Base-by-base conservation (phyloP, 2,113 vertebrate species). In the Festucalex cinctus region DNA sequence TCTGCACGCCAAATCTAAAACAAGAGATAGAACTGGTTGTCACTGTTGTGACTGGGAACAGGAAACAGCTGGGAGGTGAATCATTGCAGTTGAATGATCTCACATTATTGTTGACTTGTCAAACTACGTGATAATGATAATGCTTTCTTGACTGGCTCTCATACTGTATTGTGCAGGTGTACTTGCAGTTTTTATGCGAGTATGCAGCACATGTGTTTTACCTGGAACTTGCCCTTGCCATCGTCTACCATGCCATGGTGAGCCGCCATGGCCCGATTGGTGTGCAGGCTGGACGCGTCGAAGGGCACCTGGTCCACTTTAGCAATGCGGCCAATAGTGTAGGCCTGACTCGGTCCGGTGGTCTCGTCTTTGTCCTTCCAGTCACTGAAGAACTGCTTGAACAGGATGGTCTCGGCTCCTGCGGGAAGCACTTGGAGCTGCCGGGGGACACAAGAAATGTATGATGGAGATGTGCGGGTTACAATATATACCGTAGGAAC, bases 221-320 rank as follows among this genome's bases (percentile, higher is more conserved):
- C 92, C 92, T 93, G 68, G 36, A 93, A 68, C 6, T 91, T 91
- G 48, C 92, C 92, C 9, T 88, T 87, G 70, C 92, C 92, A 7
- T 93, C 89, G 1, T 93, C 92, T 78, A 93, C 92, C 92, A 93
- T 92, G 79, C 88, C 88, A 0, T 93, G 91, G 65, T 93, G 92
- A 1, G 92, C 92, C 1, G 92, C 92, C 92, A 93, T 93, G 75
- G 78, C 54, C 36, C 78, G 81, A 76, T 91, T 90, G 36, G 82
- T 63, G 83, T 93, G 91, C 44, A 93, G 85, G 26, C 63, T 73
- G 63, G 90, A 85, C 75, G 90, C 89, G 22, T 93, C 91, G 17
- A 93, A 93, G 56, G 91, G 92, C 63, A 93, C 77, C 71, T 91
- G 84, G 1, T 76, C 28, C 74, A 93, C 86, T 53, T 77, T 85